Evolutionary conservation across 2,113 vertebrate genomes (phyloP).

Genomic region (Peucedramus taeniatus): DNA sequence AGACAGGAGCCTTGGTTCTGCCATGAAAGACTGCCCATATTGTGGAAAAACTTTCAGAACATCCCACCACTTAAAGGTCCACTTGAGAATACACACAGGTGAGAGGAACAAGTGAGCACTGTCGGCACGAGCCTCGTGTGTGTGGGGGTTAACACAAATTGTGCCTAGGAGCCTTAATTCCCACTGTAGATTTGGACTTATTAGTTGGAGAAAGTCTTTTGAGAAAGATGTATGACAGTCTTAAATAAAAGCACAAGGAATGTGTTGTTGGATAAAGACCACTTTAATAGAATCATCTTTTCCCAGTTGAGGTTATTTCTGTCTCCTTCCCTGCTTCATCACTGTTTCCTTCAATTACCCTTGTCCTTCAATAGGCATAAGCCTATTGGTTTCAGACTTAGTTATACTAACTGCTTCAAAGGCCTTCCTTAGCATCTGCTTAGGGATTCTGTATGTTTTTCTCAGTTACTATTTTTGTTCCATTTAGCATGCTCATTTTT

Average conservation of each 20-base stretch:
- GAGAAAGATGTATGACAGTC: constrained; percentile 45
- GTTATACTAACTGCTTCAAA: constrained; percentile 60
- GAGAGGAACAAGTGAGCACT: constrained; percentile 46
- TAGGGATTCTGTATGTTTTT: constrained; percentile 57
- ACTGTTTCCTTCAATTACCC: constrained; percentile 66
- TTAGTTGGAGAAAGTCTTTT: constrained; percentile 33
- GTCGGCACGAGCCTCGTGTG: not conserved
- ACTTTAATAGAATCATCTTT: constrained; percentile 61
- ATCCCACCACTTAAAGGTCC: constrained; percentile 98
- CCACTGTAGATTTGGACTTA: not conserved
- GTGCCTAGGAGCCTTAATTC: not conserved
- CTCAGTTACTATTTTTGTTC: constrained; percentile 51
- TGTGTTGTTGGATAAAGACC: constrained; percentile 60
- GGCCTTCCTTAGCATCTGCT: constrained; percentile 51
- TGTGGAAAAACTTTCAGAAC: constrained; percentile 98
- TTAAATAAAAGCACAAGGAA: constrained; percentile 61
- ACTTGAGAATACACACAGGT: constrained; percentile 99
- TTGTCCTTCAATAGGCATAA: constrained; percentile 60
- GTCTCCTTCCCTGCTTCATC: constrained; percentile 54
- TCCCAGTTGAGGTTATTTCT: constrained; percentile 58
- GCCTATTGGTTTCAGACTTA: constrained; percentile 65
- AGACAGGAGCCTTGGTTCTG: constrained; percentile 88
- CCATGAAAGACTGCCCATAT: constrained; percentile 98
- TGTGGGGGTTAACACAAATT: not conserved
- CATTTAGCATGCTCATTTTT: constrained; percentile 49